Percentiles rank a stretch among this genome's conserved stretches.
phyloP scores from a whole-genome alignment of 2,888 invertebrate genomes.

The Stomorhina lunata region DNA sequence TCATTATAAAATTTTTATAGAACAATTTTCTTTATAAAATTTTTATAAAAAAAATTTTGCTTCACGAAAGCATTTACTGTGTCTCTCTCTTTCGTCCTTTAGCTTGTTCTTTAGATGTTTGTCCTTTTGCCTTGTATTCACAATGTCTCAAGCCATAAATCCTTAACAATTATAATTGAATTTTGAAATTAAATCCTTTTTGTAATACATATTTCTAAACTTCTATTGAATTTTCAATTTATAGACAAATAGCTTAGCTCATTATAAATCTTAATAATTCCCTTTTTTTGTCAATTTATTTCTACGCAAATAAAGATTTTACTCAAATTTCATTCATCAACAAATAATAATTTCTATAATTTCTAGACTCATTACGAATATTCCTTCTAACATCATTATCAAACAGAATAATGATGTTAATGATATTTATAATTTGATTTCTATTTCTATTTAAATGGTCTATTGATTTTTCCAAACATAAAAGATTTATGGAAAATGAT shows the following conservation, averaged over 20 bases:
- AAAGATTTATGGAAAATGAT: conserved; percentile 5
- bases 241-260: conserved; percentile 14
- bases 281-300: not conserved
- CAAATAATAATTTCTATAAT: no score
- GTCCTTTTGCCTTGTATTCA: no score
- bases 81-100: no score
- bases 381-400: not conserved
- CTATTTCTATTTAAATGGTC: conserved; percentile 1
- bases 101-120: no score
- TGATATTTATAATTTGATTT: not conserved
- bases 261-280: conserved; percentile 34
- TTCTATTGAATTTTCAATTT: not conserved
- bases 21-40: no score
- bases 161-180: not conserved
- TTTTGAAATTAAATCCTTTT: conserved; percentile 34
- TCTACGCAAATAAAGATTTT: not conserved
- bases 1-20: no score
- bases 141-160: no score
- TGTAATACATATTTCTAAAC: not conserved
- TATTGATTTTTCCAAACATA: not conserved
- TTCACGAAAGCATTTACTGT: no score
- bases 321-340: conserved; percentile 26
- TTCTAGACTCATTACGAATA: not conserved
- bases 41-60: no score
- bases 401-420: not conserved